Percentiles rank a stretch among this genome's conserved stretches.
Conservation (phyloP, 2,113 vertebrate species). For the Spermophilus dauricus region DNA sequence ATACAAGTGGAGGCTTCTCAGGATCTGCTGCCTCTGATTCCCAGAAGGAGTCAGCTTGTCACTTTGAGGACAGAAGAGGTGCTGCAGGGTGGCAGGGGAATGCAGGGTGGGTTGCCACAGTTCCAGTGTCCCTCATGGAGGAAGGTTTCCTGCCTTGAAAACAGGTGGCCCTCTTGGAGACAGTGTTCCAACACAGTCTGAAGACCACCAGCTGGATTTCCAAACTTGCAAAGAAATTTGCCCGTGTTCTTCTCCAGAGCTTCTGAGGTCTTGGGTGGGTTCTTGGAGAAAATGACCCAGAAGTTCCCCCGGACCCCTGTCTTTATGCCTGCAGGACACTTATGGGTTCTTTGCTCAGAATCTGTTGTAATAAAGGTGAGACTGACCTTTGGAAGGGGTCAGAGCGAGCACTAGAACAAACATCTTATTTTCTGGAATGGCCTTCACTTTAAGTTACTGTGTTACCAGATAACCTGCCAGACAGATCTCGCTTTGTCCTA, state of each 20-base stretch:
- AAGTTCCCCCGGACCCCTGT: not conserved
- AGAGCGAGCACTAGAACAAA: not conserved
- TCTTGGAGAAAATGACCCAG: not conserved
- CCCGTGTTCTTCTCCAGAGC: not conserved
- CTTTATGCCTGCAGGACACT: not conserved
- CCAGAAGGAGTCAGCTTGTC: not conserved
- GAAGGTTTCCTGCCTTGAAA: not conserved
- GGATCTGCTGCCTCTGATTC: not conserved
- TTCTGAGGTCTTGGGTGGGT: not conserved
- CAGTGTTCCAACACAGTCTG: not conserved
- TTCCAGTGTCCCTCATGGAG: not conserved
- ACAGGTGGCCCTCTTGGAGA: not conserved
- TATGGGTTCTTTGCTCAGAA: not conserved
- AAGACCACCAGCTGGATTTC: not conserved
- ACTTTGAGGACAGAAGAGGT: not conserved
- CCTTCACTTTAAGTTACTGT: not conserved
- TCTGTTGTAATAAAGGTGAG: slow-evolving; percentile 9
- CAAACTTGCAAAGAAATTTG: not conserved
- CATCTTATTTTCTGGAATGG: not conserved
- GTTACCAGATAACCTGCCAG: not conserved
- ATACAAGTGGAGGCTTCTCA: not conserved
- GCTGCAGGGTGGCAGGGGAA: not conserved
- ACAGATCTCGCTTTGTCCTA: not conserved
- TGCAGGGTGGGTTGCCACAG: too few species aligned
- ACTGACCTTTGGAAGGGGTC: not conserved